phyloP scores from a whole-genome alignment of 2,888 invertebrate genomes.

The Listrodromus nycthemerus region DNA sequence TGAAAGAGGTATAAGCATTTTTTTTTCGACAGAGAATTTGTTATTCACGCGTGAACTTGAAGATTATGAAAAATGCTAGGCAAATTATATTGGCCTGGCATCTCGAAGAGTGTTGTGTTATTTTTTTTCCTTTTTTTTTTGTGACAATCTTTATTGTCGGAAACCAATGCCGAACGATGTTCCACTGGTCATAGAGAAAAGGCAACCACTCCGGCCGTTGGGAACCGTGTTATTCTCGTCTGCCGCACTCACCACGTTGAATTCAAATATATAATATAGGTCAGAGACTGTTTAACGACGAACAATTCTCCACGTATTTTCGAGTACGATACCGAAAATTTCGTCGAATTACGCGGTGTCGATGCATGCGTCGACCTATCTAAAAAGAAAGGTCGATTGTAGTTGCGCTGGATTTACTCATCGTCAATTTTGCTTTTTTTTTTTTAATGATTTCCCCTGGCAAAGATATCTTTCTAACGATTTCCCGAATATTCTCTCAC shows the following conservation, averaged over 20 bases:
- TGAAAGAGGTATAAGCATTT: slow-evolving; percentile 1
- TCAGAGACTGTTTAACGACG: slow-evolving; percentile 71
- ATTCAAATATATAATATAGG: slow-evolving; percentile 77
- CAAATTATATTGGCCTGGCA: slow-evolving; percentile 10
- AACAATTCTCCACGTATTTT: slow-evolving; percentile 16
- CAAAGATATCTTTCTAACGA: background rate
- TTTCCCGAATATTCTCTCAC: background rate
- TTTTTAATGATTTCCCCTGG: background rate
- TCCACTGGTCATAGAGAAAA: slow-evolving; percentile 41
- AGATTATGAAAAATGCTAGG: background rate
- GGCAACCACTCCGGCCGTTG: slow-evolving; percentile 50
- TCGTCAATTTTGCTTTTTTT: background rate
- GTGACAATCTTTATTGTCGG: background rate
- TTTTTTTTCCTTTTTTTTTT: background rate
- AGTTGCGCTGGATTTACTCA: no score
- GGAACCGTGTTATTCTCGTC: slow-evolving; percentile 77
- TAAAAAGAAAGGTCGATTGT: no score
- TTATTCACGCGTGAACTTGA: background rate
- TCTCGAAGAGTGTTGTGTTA: no score
- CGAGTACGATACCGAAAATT: slow-evolving; percentile 25
- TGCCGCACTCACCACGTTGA: slow-evolving; percentile 70
- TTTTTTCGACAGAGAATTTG: background rate
- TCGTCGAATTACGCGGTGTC: slow-evolving; percentile 16
- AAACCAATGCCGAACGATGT: background rate
- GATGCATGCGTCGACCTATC: background rate